Percentiles rank a stretch among this genome's conserved stretches.
These are phyloP conservation scores for Aphis gossypii DNA, from an alignment of 1,140 invertebrate species.

Conservation along the genomic window DNA sequence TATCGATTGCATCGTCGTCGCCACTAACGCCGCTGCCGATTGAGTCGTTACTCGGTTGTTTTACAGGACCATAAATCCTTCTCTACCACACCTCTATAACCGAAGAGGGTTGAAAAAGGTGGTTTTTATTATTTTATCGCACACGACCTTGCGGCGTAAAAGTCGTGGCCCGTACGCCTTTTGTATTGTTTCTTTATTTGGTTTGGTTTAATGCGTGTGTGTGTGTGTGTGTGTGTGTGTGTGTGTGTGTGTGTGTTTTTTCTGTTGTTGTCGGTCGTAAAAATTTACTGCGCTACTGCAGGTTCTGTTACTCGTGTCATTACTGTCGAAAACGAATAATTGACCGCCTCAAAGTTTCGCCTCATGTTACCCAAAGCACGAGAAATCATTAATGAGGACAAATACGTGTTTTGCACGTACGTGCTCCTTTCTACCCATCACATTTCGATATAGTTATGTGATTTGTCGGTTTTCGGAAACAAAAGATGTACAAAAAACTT, in stretches of 20 bases:
- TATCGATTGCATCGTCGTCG: background rate
- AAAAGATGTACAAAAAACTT: background rate
- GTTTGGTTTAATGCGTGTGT: background rate
- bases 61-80: constrained; percentile 34
- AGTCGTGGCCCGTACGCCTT: background rate
- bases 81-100: background rate
- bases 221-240: background rate
- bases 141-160: background rate
- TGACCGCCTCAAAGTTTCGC: background rate
- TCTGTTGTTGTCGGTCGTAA: background rate
- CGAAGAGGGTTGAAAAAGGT: constrained; percentile 1
- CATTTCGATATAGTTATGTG: background rate
- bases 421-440: background rate
- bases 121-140: constrained; percentile 44
- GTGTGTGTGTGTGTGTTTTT: background rate
- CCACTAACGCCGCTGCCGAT: background rate
- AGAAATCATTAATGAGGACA: constrained; percentile 10
- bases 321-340: constrained; percentile 39
- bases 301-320: background rate
- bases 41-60: constrained; percentile 22
- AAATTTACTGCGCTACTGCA: background rate
- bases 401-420: background rate
- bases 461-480: background rate
- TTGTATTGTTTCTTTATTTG: constrained; percentile 22
- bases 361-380: background rate